phyloP scores from a whole-genome alignment of 1,140 invertebrate species.

The Bombyx mandarina region DNA sequence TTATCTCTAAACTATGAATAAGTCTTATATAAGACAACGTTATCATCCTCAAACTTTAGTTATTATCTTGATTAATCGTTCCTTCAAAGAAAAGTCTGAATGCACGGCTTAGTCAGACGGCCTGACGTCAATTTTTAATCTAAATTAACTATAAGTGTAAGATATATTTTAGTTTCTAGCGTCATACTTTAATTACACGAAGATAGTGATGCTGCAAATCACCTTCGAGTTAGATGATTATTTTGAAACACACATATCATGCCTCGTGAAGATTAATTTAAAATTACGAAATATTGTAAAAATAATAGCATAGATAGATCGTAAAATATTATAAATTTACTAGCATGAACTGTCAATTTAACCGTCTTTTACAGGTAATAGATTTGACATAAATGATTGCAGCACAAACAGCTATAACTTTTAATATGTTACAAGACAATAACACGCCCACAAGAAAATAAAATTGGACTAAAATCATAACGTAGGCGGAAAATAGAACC shows the following conservation, averaged over 20 bases:
- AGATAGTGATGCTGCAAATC: neutral
- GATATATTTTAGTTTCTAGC: neutral
- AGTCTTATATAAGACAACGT: neutral
- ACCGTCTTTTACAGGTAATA: too few species aligned
- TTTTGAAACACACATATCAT: too few species aligned
- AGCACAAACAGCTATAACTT: too few species aligned
- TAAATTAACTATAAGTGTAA: conserved; percentile 1
- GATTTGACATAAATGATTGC: too few species aligned
- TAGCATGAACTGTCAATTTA: neutral
- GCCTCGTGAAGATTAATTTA: too few species aligned
- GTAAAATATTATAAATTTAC: neutral
- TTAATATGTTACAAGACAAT: too few species aligned
- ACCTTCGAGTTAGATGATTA: neutral
- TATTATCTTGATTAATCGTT: conserved; percentile 29
- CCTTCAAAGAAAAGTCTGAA: conserved; percentile 13
- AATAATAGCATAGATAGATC: neutral
- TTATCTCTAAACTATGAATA: too few species aligned
- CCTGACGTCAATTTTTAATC: conserved; percentile 17
- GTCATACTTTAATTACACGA: conserved; percentile 1
- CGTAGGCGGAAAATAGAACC: too few species aligned
- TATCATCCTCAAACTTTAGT: conserved; percentile 9
- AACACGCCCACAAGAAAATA: too few species aligned
- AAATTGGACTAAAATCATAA: too few species aligned
- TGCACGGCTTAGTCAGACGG: conserved; percentile 18
- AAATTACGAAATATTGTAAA: neutral